Evolutionary conservation across 2,113 vertebrate species (phyloP).

Genomic region (Diadophis punctatus): DNA sequence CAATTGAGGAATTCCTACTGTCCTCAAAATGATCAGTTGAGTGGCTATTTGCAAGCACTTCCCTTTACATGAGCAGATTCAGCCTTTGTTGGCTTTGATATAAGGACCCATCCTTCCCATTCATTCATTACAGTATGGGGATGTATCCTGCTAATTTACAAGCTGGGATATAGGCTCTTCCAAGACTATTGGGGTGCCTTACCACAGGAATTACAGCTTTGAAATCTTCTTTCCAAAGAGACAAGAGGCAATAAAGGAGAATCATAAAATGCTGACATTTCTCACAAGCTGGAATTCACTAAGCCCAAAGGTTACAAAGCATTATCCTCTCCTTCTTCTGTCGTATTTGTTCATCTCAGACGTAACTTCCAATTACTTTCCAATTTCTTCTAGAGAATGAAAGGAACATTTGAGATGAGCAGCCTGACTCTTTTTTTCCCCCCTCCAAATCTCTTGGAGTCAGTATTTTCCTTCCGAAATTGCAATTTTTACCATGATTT

Average conservation of each 20-base stretch:
- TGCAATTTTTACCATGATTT: not conserved
- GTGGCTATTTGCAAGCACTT: not conserved
- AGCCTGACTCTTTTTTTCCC: not conserved
- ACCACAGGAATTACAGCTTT: not conserved
- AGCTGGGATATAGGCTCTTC: not conserved
- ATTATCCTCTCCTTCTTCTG: conserved; percentile 11
- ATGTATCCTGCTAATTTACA: not conserved
- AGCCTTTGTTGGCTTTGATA: not conserved
- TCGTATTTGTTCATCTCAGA: conserved; percentile 32
- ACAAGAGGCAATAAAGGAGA: conserved; percentile 7
- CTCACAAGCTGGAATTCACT: conserved; percentile 9
- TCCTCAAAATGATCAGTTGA: too few relatives aligned
- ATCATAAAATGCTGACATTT: conserved; percentile 18
- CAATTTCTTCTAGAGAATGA: conserved; percentile 23
- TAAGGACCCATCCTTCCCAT: not conserved
- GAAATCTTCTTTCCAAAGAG: conserved; percentile 6
- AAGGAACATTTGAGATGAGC: conserved; percentile 10
- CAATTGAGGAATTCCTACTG: not conserved
- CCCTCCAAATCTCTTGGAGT: not conserved
- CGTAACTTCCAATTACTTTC: conserved; percentile 32
- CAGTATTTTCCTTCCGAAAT: not conserved
- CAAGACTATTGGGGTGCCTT: not conserved
- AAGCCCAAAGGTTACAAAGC: conserved; percentile 30
- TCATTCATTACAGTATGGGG: not conserved
- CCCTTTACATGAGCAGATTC: not conserved